Evolutionary conservation across 2,888 invertebrate species (phyloP).

Genomic region (Drosophila nigritarsus): DNA sequence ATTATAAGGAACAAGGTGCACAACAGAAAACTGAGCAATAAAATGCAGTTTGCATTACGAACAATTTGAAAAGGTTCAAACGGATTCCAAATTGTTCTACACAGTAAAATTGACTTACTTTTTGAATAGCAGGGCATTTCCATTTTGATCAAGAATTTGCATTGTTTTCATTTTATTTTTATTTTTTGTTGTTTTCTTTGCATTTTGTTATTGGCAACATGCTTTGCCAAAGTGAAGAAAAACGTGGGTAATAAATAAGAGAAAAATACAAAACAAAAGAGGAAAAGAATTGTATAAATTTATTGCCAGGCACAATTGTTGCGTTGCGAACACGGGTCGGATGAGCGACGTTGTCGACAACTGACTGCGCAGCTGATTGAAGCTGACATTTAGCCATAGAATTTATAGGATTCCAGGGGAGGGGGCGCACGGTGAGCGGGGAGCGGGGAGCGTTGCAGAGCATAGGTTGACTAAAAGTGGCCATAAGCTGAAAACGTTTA

Average conservation of each 20-base stretch:
- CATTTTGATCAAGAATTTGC: constrained; percentile 1
- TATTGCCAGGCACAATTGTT: constrained; percentile 67
- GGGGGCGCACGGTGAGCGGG: neutral
- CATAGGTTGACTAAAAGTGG: constrained; percentile 24
- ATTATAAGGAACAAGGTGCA: neutral
- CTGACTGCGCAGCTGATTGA: constrained; percentile 68
- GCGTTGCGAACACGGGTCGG: constrained; percentile 55
- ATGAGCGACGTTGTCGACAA: constrained; percentile 54
- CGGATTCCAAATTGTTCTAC: neutral
- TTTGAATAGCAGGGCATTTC: constrained; percentile 22
- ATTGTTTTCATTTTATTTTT: constrained; percentile 8
- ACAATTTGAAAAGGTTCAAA: neutral
- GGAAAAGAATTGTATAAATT: constrained; percentile 64
- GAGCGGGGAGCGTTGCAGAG: neutral
- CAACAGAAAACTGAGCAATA: constrained; percentile 1
- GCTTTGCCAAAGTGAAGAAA: constrained; percentile 29
- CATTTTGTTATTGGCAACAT: constrained; percentile 40
- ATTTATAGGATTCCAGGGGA: neutral
- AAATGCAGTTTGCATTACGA: neutral
- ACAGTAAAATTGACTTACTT: neutral
- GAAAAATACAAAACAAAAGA: constrained; percentile 24
- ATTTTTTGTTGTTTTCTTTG: constrained; percentile 7
- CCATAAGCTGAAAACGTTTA: constrained; percentile 45
- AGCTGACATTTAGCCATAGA: constrained; percentile 53
- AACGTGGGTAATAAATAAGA: constrained; percentile 60